Evolutionary conservation across 2,888 invertebrate genomes (phyloP), one percentile per base, ranked within the genome.

Genomic region (Pandemis corylana): DNA sequence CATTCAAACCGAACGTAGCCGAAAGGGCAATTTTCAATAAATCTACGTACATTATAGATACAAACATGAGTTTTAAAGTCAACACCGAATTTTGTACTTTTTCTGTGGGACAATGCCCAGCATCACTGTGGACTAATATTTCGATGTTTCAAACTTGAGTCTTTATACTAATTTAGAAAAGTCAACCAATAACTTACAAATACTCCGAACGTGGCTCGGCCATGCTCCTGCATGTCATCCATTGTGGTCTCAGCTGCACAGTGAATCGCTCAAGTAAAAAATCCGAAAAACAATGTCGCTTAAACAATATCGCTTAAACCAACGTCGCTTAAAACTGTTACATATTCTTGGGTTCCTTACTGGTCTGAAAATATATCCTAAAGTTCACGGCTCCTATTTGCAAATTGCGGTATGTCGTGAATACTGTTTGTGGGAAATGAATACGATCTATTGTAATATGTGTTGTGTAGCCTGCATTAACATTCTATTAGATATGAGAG

Each of bases 81-180:
- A 92, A 93, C 94, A 94, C 92, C 93, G 94, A 94, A 94, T 92
- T 94, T 94, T 94, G 94, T 94, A 94, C 94, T 94, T 88, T 93
- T 85, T 89, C 91, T 87, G 87, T 84, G 93, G 93, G 90, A 87
- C 89, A 90, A 87, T 88, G 90, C 83, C 90, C 90, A 87, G 87
- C 87, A 90, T 92, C 93, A 93, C 91, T 89, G 92, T 92, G 94
- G 94, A 94, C 93, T 93, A 90, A 89, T 87, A 93, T 88, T 94
- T 94, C 94, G 94, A 94, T 94, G 94, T 94, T 92, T 91, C 83
- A 86, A 89, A 89, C 89, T 90, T 90, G 92, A 93, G 89, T 93
- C 90, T 90, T 89, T 84, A 88, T 80, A 89, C 86, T 91, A 92
- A 92, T 93, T 93, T 92, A 89, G 91, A 92, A 91, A 92, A 92